Conservation (phyloP, 2,113 vertebrate genomes). For the Micronisus gabar region DNA sequence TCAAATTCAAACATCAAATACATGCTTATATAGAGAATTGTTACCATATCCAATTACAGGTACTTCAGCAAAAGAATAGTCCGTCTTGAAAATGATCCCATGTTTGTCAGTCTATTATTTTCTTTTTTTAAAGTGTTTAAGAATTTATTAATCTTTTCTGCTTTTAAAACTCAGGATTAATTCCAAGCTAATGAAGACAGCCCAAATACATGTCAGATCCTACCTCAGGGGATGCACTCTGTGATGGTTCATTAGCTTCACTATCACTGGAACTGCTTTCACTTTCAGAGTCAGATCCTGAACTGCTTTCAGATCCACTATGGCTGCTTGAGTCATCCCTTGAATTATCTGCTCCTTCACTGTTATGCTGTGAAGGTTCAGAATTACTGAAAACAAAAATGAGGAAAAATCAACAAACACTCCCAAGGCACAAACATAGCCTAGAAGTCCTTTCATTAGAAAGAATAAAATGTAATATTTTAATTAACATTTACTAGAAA, state of each 20-base stretch:
- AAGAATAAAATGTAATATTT: not conserved
- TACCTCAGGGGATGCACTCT: slow-evolving; percentile 92
- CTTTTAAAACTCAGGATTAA: not conserved
- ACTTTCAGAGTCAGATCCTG: slow-evolving; percentile 95
- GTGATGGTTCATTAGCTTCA: slow-evolving; percentile 91
- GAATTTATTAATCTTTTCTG: rapidly evolving
- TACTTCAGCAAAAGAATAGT: not conserved
- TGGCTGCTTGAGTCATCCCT: slow-evolving; percentile 96
- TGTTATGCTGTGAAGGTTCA: slow-evolving; percentile 86
- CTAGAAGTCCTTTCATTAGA: not conserved
- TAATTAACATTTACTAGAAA: not conserved
- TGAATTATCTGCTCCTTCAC: slow-evolving; percentile 88
- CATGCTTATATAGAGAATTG: not conserved
- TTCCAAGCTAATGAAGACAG: not conserved
- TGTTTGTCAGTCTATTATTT: rapidly evolving
- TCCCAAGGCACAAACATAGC: not conserved
- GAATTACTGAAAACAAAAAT: slow-evolving; percentile 70
- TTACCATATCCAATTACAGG: not conserved
- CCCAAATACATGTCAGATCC: not conserved
- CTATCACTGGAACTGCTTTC: slow-evolving; percentile 98
- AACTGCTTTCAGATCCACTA: slow-evolving; percentile 97
- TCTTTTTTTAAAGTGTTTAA: rapidly evolving
- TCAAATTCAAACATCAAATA: not conserved
- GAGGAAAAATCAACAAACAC: not conserved
- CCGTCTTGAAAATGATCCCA: not conserved